phyloP scores from a whole-genome alignment of 2,888 invertebrate species.

The Sipunculus nudus region DNA sequence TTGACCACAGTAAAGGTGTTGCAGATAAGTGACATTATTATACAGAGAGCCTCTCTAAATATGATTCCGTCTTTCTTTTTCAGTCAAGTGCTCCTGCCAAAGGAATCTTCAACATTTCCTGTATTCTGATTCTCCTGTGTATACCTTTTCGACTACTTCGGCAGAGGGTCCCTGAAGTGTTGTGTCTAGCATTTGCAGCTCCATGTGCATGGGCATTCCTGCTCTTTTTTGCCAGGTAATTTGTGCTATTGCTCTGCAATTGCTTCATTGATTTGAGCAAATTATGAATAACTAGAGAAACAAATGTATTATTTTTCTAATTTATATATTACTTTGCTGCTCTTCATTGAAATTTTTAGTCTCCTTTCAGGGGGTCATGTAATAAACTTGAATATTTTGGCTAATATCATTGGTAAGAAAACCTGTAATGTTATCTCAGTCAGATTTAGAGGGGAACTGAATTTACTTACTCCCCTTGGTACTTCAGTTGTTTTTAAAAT shows the following conservation, averaged over 20 bases:
- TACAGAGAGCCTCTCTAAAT: neutral
- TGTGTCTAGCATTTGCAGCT: conserved; percentile 88
- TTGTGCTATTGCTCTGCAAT: too few species aligned
- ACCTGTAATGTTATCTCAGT: too few species aligned
- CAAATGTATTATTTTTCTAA: conserved; percentile 23
- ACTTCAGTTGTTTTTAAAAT: too few species aligned
- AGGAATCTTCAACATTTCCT: conserved; percentile 90
- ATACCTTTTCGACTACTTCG: conserved; percentile 79
- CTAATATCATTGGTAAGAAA: too few species aligned
- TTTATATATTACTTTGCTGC: neutral
- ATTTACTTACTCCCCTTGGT: too few species aligned
- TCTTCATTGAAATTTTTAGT: too few species aligned
- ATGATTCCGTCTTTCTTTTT: conserved; percentile 51
- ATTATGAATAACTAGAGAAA: neutral
- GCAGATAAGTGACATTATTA: neutral
- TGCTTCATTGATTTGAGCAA: neutral
- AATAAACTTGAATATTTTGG: too few species aligned
- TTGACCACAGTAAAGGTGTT: neutral
- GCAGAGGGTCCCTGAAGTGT: conserved; percentile 80
- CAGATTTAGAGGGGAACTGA: too few species aligned
- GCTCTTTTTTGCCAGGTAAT: conserved; percentile 98
- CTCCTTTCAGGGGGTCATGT: too few species aligned
- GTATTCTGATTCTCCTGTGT: conserved; percentile 86
- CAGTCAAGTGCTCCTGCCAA: conserved; percentile 95
- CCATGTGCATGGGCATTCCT: conserved; percentile 97